These are phyloP conservation scores for Apantesis nais DNA, from an alignment of 2,888 invertebrate species.

Conservation along the genomic window DNA sequence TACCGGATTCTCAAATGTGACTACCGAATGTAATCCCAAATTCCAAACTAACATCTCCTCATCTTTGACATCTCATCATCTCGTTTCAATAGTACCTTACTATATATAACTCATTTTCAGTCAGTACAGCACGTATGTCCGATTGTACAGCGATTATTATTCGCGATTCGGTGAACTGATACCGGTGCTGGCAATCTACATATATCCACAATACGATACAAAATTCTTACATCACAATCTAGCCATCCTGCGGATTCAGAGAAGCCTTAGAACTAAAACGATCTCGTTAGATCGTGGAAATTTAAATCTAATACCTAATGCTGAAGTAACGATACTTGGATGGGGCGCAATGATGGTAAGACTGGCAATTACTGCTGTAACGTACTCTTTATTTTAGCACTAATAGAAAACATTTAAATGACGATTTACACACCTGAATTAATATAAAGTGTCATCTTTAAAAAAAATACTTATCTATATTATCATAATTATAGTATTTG, in stretches of 20 bases:
- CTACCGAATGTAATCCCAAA: too few relatives aligned
- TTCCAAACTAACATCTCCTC: neutral
- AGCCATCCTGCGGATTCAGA: slow-evolving; percentile 9
- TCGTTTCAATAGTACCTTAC: neutral
- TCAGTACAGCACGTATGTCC: slow-evolving; percentile 47
- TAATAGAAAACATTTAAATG: too few relatives aligned
- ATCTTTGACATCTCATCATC: neutral
- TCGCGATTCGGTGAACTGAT: slow-evolving; percentile 46
- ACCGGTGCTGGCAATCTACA: slow-evolving; percentile 27
- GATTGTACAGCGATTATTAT: slow-evolving; percentile 55
- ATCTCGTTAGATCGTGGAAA: slow-evolving; percentile 46
- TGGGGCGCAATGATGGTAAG: slow-evolving; percentile 59
- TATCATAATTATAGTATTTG: too few relatives aligned
- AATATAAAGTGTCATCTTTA: too few relatives aligned
- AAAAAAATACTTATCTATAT: too few relatives aligned
- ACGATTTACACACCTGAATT: too few relatives aligned
- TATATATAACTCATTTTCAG: slow-evolving; percentile 31
- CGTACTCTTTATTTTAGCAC: neutral
- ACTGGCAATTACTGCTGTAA: neutral
- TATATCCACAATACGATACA: slow-evolving; percentile 16
- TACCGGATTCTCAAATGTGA: too few relatives aligned
- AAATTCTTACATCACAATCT: slow-evolving; percentile 12
- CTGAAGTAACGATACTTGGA: slow-evolving; percentile 52
- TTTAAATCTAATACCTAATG: slow-evolving; percentile 16
- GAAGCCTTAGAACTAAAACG: slow-evolving; percentile 35